Evolutionary conservation across 2,888 invertebrate genomes (phyloP), one percentile per base, ranked within the genome.

Genomic region (Synergus itoensis): DNA sequence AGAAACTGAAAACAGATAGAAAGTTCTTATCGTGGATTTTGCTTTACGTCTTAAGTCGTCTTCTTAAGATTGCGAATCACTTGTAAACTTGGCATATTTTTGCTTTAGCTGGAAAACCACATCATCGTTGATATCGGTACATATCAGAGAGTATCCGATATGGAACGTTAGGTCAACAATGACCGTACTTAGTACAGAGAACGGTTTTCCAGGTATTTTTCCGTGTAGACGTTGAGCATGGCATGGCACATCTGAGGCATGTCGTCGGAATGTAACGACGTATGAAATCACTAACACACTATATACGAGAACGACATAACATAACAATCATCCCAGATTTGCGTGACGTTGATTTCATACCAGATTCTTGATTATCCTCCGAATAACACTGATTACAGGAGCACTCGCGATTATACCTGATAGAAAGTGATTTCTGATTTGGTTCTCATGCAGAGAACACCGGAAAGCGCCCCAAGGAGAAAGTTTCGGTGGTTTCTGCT

Each of bases 371-470:
- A 69, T 48, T 40, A 16, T 48, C 28, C 16, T 18, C 28, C 16
- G 28, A 73, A 73, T 73, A 48, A 48, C 53, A 73, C 48, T 73
- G 28, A 73, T 73, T 36, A 36, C 48, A 45, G 16, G 12, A 53
- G 14, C 48, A 36, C 48, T 53, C 36, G 36, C 73, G 53, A 73
- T 73, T 48, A 48, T 4, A 53, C 36, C 36, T 53, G n/a, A 73
- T 73, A 73, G 73, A 73, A 73, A 73, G 73, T 73, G 53, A 73
- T 53, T 53, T 18, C 73, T 53, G 73, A 73, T 73, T 73, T 73
- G n/a, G 53, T 73, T 73, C 73, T 48, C 73, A 73, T 48, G 36
- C 73, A 40, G 16, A 65, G n/a, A 65, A 28, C 21, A 21, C 67
- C 67, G 67, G 67, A 67, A 67, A 67, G 67, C 12, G 43, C 7